phyloP scores from a whole-genome alignment of 2,113 vertebrate species.

The Dromiciops gliroides region DNA sequence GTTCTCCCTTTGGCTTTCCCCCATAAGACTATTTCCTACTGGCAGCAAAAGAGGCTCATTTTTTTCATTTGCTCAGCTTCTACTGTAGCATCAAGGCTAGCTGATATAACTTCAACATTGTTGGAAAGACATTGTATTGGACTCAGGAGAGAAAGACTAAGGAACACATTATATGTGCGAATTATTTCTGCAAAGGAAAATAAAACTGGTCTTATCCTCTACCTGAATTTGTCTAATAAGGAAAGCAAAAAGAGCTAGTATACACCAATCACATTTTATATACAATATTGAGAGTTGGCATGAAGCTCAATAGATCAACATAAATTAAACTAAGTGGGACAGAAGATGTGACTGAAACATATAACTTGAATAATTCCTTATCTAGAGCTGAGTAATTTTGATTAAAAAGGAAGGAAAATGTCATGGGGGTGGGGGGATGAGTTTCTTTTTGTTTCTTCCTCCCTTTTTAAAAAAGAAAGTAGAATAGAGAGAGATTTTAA shows the following conservation, averaged over 20 bases:
- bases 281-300: neutral
- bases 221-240: conserved; percentile 28
- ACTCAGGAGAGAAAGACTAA: conserved; percentile 22
- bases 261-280: conserved; percentile 16
- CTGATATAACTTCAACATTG: conserved; percentile 11
- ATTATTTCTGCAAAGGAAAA: conserved; percentile 40
- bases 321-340: conserved; percentile 54
- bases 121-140: neutral
- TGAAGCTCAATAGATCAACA: conserved; percentile 1
- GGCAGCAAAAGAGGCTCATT: conserved; percentile 24
- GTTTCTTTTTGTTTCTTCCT: conserved; percentile 1
- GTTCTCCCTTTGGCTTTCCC: conserved; percentile 14
- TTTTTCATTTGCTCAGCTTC: conserved; percentile 34
- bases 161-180: conserved; percentile 3
- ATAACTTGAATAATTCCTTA: conserved; percentile 55
- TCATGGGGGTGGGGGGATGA: neutral
- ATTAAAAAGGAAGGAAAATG: conserved; percentile 36
- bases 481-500: neutral
- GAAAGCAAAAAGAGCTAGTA: conserved; percentile 14
- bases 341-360: conserved; percentile 41
- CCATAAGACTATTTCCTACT: conserved; percentile 3
- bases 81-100: neutral
- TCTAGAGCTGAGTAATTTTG: neutral
- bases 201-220: conserved; percentile 17
- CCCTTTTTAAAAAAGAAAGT: neutral